Evolutionary conservation across 2,113 vertebrate species (phyloP).

Genomic region (Potamarius usumacintae): DNA sequence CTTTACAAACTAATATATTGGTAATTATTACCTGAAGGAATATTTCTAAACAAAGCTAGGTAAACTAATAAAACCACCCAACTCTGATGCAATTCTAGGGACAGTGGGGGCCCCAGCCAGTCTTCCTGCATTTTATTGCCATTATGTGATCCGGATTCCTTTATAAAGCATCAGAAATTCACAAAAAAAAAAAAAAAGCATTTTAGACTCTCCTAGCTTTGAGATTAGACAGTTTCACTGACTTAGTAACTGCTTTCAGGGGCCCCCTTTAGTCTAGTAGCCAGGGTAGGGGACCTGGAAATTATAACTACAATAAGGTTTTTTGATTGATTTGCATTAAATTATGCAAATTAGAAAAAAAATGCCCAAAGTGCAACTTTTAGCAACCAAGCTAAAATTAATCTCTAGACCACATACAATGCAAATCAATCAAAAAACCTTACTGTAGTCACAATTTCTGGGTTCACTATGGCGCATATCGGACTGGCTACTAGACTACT

Average conservation of each 20-base stretch:
- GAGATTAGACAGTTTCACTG: background rate
- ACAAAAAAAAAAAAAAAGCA: background rate
- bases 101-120: background rate
- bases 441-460: too few species aligned
- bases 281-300: too few species aligned
- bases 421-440: too few species aligned
- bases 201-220: background rate
- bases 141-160: background rate
- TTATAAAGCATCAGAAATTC: background rate
- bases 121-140: background rate
- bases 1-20: background rate
- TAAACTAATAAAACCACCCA: background rate
- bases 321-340: too few species aligned
- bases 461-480: too few species aligned
- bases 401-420: too few species aligned
- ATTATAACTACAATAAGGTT: too few species aligned
- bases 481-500: too few species aligned
- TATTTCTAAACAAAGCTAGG: background rate
- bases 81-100: background rate
- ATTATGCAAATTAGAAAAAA: too few species aligned
- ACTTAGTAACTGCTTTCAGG: background rate
- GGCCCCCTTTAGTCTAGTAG: too few species aligned
- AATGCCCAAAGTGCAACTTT: too few species aligned
- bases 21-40: background rate
- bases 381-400: too few species aligned